These are phyloP conservation scores for Cairina moschata DNA, from an alignment of 2,113 vertebrate species.

Conservation along the genomic window DNA sequence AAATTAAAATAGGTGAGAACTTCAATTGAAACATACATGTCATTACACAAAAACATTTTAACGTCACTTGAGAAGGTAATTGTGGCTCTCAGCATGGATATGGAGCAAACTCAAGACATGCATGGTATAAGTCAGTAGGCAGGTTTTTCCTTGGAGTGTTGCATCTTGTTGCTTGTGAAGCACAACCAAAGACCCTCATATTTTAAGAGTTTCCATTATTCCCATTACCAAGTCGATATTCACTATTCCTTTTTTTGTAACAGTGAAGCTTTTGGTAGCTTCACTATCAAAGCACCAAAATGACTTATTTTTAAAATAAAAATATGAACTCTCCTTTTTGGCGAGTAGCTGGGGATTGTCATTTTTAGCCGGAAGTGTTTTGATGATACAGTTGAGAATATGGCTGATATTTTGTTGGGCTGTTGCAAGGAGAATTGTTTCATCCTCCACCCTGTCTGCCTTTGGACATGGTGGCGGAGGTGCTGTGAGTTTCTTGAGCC, in stretches of 20 bases:
- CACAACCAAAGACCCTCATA: background rate
- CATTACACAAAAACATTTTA: background rate
- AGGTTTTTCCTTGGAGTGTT: background rate
- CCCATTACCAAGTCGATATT: background rate
- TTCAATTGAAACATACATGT: background rate
- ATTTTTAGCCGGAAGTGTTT: no score
- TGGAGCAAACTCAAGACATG: background rate
- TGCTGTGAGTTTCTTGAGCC: background rate
- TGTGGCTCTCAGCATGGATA: accelerated
- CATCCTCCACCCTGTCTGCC: no score
- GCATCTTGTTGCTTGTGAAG: background rate
- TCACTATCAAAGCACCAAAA: background rate
- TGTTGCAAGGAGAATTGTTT: no score
- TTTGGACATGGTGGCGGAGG: background rate
- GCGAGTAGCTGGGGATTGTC: no score
- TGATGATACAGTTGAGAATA: no score
- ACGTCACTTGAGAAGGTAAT: background rate
- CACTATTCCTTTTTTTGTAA: background rate
- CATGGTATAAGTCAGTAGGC: background rate
- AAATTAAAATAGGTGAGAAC: background rate
- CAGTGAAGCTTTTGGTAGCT: background rate
- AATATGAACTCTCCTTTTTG: background rate
- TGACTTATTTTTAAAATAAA: background rate
- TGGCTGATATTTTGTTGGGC: no score
- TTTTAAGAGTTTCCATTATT: background rate